phyloP scores from a whole-genome alignment of 2,888 invertebrate species.

The Pyrocoelia pectoralis region DNA sequence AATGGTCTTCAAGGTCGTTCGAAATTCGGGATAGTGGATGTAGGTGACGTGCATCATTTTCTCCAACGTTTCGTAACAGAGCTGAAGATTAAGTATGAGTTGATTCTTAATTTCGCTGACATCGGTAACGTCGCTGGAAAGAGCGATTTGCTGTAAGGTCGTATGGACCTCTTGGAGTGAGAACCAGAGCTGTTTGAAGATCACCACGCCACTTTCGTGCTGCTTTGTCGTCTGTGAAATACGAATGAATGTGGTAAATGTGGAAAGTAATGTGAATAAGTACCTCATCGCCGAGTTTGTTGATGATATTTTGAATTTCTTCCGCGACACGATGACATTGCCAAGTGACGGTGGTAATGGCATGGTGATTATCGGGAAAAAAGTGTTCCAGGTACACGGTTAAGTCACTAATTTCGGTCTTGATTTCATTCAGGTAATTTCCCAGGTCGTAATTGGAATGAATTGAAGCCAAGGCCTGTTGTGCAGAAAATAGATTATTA shows the following conservation, averaged over 20 bases:
- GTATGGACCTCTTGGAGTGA: neutral
- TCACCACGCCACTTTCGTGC: neutral
- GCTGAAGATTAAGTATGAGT: neutral
- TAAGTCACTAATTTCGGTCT: neutral
- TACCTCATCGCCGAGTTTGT: neutral
- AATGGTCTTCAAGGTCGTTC: neutral
- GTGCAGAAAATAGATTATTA: neutral
- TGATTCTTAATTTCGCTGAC: neutral
- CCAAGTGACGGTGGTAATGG: neutral
- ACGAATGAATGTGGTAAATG: neutral
- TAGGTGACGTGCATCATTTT: slow-evolving; percentile 3
- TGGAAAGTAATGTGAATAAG: too few relatives aligned
- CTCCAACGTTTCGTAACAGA: neutral
- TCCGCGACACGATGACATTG: neutral
- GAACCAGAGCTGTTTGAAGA: neutral
- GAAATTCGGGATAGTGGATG: slow-evolving; percentile 1
- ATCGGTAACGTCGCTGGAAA: neutral
- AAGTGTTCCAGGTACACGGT: neutral
- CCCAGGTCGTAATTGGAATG: neutral
- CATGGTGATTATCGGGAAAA: slow-evolving; percentile 2
- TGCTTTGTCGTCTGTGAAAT: neutral
- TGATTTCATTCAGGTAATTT: neutral
- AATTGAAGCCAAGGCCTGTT: neutral
- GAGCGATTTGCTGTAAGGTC: neutral
- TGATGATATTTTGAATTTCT: neutral